Evolutionary conservation across 2,888 invertebrate genomes (phyloP).

Genomic region (Netelia fuscicornis): DNA sequence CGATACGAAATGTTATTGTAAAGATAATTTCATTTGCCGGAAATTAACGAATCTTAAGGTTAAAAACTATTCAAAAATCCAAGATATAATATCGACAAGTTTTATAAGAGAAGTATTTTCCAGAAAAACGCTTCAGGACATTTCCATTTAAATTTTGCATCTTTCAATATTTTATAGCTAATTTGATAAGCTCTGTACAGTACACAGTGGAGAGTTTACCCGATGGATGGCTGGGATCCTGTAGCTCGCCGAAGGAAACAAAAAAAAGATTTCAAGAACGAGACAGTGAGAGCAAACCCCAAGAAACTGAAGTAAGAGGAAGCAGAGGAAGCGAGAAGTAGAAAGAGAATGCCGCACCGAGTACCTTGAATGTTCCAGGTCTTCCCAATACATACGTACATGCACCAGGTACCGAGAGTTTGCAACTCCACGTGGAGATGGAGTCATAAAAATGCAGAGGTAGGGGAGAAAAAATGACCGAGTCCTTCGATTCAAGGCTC

Average conservation of each 20-base stretch:
- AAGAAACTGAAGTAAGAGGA: constrained; percentile 38
- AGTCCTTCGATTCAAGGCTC: constrained; percentile 66
- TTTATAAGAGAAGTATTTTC: no score
- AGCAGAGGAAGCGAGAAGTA: constrained; percentile 47
- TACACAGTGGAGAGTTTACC: constrained; percentile 19
- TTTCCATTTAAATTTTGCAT: background rate
- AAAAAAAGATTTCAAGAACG: constrained; percentile 60
- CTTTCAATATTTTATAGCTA: background rate
- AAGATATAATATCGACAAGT: no score
- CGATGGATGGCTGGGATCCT: constrained; percentile 30
- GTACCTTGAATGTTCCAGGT: constrained; percentile 55
- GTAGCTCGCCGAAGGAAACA: constrained; percentile 8
- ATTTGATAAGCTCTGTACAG: constrained; percentile 46
- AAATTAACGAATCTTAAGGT: no score
- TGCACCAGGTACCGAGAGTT: constrained; percentile 12
- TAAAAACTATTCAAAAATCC: no score
- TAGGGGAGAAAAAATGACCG: constrained; percentile 30
- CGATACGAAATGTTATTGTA: no score
- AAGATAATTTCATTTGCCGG: no score
- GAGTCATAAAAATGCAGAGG: constrained; percentile 59
- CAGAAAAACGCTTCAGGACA: no score
- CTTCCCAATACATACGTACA: constrained; percentile 39
- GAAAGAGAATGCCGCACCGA: constrained; percentile 51
- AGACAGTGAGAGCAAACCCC: constrained; percentile 61
- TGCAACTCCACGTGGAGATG: constrained; percentile 51